phyloP scores from a whole-genome alignment of 2,797 vertebrate species.

The Betta splendens region DNA sequence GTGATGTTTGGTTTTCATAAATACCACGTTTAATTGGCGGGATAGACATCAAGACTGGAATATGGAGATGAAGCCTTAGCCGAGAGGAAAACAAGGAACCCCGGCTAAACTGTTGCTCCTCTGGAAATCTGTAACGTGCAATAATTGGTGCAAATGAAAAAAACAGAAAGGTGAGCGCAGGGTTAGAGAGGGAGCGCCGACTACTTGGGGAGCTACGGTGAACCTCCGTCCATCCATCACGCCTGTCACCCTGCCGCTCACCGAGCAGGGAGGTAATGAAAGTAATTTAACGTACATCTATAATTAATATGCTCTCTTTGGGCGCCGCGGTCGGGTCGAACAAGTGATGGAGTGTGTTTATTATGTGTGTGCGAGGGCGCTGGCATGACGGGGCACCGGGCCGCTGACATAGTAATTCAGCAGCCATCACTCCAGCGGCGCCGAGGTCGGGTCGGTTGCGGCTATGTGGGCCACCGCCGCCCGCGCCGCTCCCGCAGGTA shows the following conservation, averaged over 20 bases:
- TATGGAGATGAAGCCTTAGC: neutral
- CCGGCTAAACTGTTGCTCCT: too few species aligned
- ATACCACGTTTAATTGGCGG: neutral
- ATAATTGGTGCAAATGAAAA: constrained; percentile 53
- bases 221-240: constrained; percentile 84
- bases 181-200: constrained; percentile 64
- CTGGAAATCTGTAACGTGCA: too few species aligned
- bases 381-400: constrained; percentile 61
- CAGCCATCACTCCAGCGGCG: constrained; percentile 70
- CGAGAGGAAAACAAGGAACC: too few species aligned
- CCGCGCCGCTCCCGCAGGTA: constrained; percentile 51
- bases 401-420: constrained; percentile 71
- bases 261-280: constrained; percentile 88
- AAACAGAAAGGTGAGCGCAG: constrained; percentile 25
- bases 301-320: constrained; percentile 93
- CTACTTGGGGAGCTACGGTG: constrained; percentile 68
- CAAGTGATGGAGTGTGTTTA: constrained; percentile 86
- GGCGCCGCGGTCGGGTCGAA: constrained; percentile 75
- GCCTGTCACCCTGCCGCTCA: constrained; percentile 75
- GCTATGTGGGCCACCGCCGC: constrained; percentile 69
- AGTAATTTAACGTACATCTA: constrained; percentile 97
- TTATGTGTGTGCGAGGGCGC: constrained; percentile 69
- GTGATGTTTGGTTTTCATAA: constrained; percentile 11
- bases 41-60: neutral
- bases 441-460: constrained; percentile 48